A percentile compares a stretch with the other conserved stretches of the same genome.
These are phyloP conservation scores for Lagodon rhomboides DNA, from an alignment of 2,797 vertebrate genomes.

Conservation along the genomic window DNA sequence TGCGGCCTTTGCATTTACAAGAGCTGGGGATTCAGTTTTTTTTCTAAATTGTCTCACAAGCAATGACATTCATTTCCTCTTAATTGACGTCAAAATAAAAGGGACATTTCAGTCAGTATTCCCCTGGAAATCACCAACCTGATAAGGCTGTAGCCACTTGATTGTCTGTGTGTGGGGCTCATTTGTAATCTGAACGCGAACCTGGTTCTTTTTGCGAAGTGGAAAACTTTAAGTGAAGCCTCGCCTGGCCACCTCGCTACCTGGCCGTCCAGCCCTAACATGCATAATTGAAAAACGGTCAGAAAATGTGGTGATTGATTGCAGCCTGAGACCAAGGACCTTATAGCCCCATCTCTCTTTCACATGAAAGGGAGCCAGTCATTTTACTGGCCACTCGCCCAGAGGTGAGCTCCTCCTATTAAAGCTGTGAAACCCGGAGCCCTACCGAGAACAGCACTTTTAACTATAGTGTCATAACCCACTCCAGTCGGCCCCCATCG, in stretches of 20 bases:
- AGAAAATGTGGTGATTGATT: constrained; percentile 76
- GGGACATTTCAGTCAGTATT: constrained; percentile 3
- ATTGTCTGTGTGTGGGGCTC: not conserved
- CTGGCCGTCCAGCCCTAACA: constrained; percentile 51
- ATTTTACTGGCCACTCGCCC: constrained; percentile 71
- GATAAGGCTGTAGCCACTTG: not conserved
- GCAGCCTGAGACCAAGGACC: constrained; percentile 63
- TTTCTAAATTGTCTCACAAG: constrained; percentile 24
- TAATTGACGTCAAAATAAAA: constrained; percentile 30
- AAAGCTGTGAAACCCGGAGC: constrained; percentile 65
- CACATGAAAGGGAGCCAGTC: constrained; percentile 67
- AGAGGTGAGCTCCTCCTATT: constrained; percentile 71
- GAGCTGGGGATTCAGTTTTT: constrained; percentile 13
- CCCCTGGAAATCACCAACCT: not conserved
- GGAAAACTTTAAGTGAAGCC: constrained; percentile 46
- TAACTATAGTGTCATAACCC: constrained; percentile 70
- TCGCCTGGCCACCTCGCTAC: constrained; percentile 31
- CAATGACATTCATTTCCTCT: constrained; percentile 22
- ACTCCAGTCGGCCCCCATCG: constrained; percentile 46
- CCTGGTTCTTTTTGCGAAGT: constrained; percentile 37
- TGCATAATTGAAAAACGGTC: constrained; percentile 72
- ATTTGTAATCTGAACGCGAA: constrained; percentile 35
- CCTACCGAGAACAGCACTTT: constrained; percentile 65
- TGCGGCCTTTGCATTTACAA: constrained; percentile 26
- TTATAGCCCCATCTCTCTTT: constrained; percentile 56